Conservation (phyloP, 2,888 invertebrate species). For the Plebejus melissa region DNA sequence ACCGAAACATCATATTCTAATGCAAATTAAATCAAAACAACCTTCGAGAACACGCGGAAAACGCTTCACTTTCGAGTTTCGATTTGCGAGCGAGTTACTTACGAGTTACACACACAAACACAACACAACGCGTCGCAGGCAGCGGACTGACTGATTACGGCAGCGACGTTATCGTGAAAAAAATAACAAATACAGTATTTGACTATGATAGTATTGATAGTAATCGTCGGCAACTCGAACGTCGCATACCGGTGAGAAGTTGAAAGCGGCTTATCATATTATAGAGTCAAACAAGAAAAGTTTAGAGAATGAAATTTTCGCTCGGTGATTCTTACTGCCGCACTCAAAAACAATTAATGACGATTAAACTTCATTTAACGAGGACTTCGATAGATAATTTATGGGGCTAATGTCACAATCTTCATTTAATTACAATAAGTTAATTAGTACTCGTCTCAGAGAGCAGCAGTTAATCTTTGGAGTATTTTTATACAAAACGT, state of each 20-base stretch:
- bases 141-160: constrained; percentile 55
- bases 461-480: too few relatives aligned
- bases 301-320: too few relatives aligned
- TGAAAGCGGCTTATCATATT: neutral
- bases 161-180: constrained; percentile 50
- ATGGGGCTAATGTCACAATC: too few relatives aligned
- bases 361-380: too few relatives aligned
- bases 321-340: too few relatives aligned
- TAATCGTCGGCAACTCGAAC: constrained; percentile 37
- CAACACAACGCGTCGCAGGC: constrained; percentile 44
- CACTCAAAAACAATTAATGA: too few relatives aligned
- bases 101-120: constrained; percentile 10
- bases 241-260: constrained; percentile 25
- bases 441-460: too few relatives aligned
- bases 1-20: constrained; percentile 22
- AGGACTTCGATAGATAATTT: too few relatives aligned
- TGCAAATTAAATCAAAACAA: constrained; percentile 22
- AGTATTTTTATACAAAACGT: neutral
- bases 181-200: constrained; percentile 53
- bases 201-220: constrained; percentile 41
- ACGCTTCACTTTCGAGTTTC: neutral
- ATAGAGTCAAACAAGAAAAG: neutral
- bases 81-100: neutral
- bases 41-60: constrained; percentile 22
- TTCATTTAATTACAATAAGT: too few relatives aligned